Conservation (phyloP, 2,113 vertebrate genomes). For the Oceanodroma tethys region DNA sequence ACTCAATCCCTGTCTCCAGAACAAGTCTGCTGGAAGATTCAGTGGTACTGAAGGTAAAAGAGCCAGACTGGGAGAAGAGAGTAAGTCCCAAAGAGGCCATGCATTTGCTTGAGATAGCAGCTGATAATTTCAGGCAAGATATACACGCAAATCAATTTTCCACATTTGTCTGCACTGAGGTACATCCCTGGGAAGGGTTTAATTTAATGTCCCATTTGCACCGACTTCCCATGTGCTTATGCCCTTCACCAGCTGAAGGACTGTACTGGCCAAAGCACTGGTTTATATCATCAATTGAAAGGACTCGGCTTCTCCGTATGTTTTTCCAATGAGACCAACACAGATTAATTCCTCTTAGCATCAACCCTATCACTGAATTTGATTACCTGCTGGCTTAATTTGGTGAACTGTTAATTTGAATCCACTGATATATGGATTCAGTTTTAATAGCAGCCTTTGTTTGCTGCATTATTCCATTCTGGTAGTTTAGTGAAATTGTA, state of each 20-base stretch:
- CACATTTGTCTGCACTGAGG: neutral
- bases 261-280: neutral
- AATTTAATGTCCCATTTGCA: neutral
- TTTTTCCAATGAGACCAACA: neutral
- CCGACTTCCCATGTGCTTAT: neutral
- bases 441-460: neutral
- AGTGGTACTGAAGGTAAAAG: neutral
- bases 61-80: neutral
- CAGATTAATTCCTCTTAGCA: neutral
- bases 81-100: neutral
- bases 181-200: neutral
- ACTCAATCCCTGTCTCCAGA: neutral
- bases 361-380: neutral
- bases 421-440: neutral
- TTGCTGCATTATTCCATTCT: neutral
- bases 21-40: neutral
- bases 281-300: neutral
- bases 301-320: neutral
- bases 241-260: neutral
- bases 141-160: neutral
- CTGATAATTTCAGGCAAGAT: neutral
- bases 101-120: neutral
- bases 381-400: conserved; percentile 8
- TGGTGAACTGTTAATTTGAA: neutral
- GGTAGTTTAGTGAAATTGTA: neutral